These are phyloP conservation scores for Aplochiton taeniatus DNA, from an alignment of 2,797 vertebrate genomes.

Conservation along the genomic window DNA sequence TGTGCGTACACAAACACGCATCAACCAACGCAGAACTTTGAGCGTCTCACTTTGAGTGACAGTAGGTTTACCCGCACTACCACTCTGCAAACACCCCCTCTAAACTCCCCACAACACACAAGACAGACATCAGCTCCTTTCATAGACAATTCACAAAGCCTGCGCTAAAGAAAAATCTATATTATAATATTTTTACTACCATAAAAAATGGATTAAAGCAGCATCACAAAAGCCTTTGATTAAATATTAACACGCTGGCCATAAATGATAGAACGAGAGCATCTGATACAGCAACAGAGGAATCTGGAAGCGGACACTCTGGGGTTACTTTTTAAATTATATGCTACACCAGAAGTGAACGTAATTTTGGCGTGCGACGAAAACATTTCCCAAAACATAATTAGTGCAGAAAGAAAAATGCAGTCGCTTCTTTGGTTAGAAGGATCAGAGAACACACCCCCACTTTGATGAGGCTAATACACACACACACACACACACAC, in stretches of 20 bases:
- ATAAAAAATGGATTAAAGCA: conserved; percentile 35
- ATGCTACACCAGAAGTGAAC: neutral
- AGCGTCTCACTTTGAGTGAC: too few species aligned
- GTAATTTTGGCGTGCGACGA: neutral
- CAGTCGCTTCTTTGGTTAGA: conserved; percentile 16
- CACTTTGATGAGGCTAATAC: conserved; percentile 41
- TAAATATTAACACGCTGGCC: conserved; percentile 68
- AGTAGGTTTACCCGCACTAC: conserved; percentile 44
- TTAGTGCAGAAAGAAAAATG: conserved; percentile 14
- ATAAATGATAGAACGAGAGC: conserved; percentile 57
- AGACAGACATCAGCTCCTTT: conserved; percentile 4
- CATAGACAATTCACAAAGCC: too few species aligned
- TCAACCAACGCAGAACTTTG: conserved; percentile 10
- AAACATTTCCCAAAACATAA: conserved; percentile 16
- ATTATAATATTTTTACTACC: conserved; percentile 31
- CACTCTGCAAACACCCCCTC: neutral
- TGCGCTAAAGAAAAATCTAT: too few species aligned
- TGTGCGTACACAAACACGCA: neutral
- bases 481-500: conserved; percentile 5
- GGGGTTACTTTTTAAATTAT: neutral
- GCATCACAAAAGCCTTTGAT: conserved; percentile 62
- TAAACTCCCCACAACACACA: conserved; percentile 24
- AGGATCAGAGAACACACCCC: conserved; percentile 11
- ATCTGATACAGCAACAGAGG: conserved; percentile 43
- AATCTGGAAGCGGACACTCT: conserved; percentile 25